phyloP scores from a whole-genome alignment of 64 coral and sea anemone genomes.

The Anthopleura sola region DNA sequence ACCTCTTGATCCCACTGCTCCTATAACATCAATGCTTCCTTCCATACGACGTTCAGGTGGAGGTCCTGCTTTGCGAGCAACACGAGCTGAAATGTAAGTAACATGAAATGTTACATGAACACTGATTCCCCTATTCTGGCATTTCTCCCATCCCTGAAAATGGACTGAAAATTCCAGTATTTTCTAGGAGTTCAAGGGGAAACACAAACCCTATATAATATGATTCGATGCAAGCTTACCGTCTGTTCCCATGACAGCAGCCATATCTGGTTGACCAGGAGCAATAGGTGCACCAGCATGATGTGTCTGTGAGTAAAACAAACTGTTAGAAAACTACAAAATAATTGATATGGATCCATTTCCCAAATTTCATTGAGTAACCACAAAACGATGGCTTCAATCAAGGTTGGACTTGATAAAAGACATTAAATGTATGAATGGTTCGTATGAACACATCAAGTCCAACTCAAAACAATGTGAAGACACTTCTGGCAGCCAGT shows the following conservation, averaged over 20 bases:
- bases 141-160: too few relatives aligned
- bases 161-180: too few relatives aligned
- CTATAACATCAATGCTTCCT: conserved; percentile 99
- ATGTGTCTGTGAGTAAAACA: background rate
- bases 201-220: background rate
- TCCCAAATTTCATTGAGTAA: too few relatives aligned
- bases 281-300: background rate
- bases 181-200: too few relatives aligned
- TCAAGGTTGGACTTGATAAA: too few relatives aligned
- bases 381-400: too few relatives aligned
- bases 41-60: conserved; percentile 89
- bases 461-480: too few relatives aligned
- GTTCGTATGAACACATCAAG: too few relatives aligned
- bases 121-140: too few relatives aligned
- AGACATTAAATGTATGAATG: too few relatives aligned
- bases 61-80: conserved; percentile 88
- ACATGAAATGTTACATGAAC: background rate
- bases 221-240: background rate
- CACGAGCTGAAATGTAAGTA: conserved; percentile 3
- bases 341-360: too few relatives aligned
- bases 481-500: too few relatives aligned
- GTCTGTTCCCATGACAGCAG: background rate
- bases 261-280: background rate
- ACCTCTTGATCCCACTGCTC: conserved; percentile 96
- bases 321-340: background rate